Evolutionary conservation across 1,140 invertebrate species (phyloP).

Genomic region (Drosophila kikkawai): DNA sequence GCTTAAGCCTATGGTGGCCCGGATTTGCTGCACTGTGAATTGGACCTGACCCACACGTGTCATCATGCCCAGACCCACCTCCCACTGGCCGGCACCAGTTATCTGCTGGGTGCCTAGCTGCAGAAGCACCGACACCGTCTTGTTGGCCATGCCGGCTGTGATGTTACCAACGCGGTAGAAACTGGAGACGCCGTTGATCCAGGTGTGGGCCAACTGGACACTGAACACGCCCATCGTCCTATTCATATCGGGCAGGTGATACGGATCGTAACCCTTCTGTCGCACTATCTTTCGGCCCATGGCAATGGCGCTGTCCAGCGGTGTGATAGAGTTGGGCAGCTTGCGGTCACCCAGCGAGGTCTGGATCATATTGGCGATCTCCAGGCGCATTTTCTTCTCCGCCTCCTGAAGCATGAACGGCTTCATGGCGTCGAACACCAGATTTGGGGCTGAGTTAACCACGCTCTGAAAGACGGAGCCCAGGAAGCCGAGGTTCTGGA

Average conservation of each 20-base stretch:
- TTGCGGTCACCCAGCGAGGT: constrained; percentile 89
- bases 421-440: constrained; percentile 94
- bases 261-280: constrained; percentile 90
- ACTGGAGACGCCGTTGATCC: constrained; percentile 91
- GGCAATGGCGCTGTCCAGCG: constrained; percentile 92
- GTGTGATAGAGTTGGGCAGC: constrained; percentile 94
- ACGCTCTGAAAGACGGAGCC: constrained; percentile 91
- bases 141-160: constrained; percentile 89
- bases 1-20: constrained; percentile 88
- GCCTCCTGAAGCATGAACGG: constrained; percentile 92
- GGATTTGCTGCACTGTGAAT: constrained; percentile 92
- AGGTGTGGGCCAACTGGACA: constrained; percentile 89
- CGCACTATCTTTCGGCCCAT: constrained; percentile 90
- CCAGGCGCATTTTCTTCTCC: constrained; percentile 88
- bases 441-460: constrained; percentile 91
- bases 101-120: constrained; percentile 92
- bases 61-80: constrained; percentile 89
- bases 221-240: constrained; percentile 89
- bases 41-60: constrained; percentile 89
- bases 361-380: constrained; percentile 89
- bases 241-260: constrained; percentile 89
- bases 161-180: constrained; percentile 93
- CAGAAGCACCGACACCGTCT: constrained; percentile 87
- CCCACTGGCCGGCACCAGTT: constrained; percentile 91
- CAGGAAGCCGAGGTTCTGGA: constrained; percentile 92